Percentiles rank a stretch among this genome's conserved stretches.
These are phyloP conservation scores for Epinephelus moara DNA, from an alignment of 2,113 vertebrate genomes.

Conservation along the genomic window DNA sequence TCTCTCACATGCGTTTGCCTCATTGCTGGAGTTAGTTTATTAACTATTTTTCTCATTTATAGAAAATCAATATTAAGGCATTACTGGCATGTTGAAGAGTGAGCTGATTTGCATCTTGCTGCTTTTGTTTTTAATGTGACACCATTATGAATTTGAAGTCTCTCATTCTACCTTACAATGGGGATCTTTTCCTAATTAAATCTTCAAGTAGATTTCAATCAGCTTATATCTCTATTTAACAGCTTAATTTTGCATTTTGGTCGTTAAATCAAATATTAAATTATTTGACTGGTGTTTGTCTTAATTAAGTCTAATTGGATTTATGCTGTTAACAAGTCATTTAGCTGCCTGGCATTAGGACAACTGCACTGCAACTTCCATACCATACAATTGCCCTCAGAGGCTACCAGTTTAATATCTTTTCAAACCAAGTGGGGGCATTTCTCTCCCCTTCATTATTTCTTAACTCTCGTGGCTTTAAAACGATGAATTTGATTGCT, in stretches of 20 bases:
- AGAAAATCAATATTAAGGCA: neutral
- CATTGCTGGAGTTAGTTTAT: neutral
- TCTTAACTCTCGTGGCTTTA: neutral
- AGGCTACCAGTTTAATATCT: slow-evolving; percentile 31
- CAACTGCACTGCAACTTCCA: slow-evolving; percentile 24
- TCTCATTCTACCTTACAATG: neutral
- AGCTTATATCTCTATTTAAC: neutral
- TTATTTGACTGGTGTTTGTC: slow-evolving; percentile 25
- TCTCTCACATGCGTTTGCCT: neutral
- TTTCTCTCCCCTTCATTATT: slow-evolving; percentile 33
- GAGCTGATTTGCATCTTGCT: slow-evolving; percentile 8
- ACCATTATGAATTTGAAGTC: neutral
- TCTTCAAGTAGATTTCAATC: slow-evolving; percentile 13
- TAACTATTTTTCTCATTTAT: neutral
- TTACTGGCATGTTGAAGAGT: neutral
- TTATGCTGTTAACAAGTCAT: slow-evolving; percentile 40
- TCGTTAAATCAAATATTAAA: slow-evolving; percentile 4
- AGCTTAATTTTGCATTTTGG: slow-evolving; percentile 1
- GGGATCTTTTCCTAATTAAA: slow-evolving; percentile 12
- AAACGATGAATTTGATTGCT: slow-evolving; percentile 29
- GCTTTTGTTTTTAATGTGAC: slow-evolving; percentile 32
- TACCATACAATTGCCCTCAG: neutral
- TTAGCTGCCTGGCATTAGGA: slow-evolving; percentile 31
- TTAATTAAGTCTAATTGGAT: slow-evolving; percentile 31
- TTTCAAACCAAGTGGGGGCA: slow-evolving; percentile 8